A percentile compares a stretch with the other conserved stretches of the same genome.
These are phyloP conservation scores for Homarus gammarus DNA, from an alignment of 2,888 invertebrate genomes.

Conservation along the genomic window DNA sequence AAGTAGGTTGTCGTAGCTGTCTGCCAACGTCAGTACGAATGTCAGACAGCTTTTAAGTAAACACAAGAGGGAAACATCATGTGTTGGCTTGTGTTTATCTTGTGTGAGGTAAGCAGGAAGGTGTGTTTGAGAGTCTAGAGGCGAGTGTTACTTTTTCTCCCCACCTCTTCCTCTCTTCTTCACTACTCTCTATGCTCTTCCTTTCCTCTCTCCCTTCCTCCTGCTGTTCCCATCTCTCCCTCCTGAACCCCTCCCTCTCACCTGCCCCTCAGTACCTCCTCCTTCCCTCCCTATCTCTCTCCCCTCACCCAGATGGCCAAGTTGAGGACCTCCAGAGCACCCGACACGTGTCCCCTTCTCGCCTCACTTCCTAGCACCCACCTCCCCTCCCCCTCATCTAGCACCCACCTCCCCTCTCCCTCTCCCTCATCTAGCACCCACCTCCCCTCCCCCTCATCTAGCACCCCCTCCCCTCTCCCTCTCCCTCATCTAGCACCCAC, in stretches of 20 bases:
- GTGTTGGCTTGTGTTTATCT: neutral
- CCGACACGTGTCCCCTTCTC: no score
- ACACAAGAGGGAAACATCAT: no score
- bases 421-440: neutral
- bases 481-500: no score
- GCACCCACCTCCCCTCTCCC: neutral
- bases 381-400: neutral
- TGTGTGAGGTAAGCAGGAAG: constrained; percentile 1
- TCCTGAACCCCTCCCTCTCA: neutral
- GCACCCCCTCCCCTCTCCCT: no score
- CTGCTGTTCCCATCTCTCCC: neutral
- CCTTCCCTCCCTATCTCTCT: constrained; percentile 17
- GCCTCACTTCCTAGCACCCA: neutral
- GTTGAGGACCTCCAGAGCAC: no score
- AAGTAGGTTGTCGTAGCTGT: no score
- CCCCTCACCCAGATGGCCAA: no score
- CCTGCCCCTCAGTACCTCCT: neutral
- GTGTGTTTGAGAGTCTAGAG: neutral
- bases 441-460: neutral
- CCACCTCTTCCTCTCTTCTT: neutral
- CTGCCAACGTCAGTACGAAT: no score
- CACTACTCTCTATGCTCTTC: no score
- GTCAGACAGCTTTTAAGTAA: no score
- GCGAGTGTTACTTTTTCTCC: neutral
- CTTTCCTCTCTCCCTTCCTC: neutral